Evolutionary conservation across 2,797 vertebrate genomes (phyloP).

Genomic region (Cetoscarus ocellatus): DNA sequence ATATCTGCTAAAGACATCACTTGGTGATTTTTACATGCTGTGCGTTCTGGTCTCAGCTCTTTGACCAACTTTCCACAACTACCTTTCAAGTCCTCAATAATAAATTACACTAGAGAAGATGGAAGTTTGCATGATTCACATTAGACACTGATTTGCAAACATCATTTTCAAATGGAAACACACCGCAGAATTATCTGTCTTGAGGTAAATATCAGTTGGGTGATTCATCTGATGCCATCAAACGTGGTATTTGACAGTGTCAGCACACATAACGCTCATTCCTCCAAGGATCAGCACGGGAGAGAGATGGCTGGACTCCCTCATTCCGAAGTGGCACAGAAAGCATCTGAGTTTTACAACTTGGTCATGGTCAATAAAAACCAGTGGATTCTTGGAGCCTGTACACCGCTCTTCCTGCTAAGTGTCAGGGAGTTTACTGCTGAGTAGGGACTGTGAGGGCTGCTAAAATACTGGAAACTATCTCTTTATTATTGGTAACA

Average conservation of each 20-base stretch:
- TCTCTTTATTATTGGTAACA: constrained; percentile 81
- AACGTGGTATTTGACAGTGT: constrained; percentile 36
- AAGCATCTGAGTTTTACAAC: constrained; percentile 79
- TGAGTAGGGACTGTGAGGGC: constrained; percentile 72
- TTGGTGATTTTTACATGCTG: too few relatives aligned
- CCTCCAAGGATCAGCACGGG: constrained; percentile 59
- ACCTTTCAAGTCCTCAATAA: neutral
- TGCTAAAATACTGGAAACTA: constrained; percentile 79
- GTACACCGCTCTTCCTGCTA: constrained; percentile 61
- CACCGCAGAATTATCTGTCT: constrained; percentile 5
- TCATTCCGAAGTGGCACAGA: constrained; percentile 75
- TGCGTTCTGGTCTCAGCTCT: too few relatives aligned
- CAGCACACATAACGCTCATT: constrained; percentile 55
- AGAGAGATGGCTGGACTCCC: constrained; percentile 64
- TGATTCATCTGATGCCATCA: constrained; percentile 43
- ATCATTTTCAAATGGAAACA: constrained; percentile 4
- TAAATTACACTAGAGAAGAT: neutral
- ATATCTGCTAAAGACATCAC: too few relatives aligned
- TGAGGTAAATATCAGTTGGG: neutral
- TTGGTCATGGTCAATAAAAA: constrained; percentile 79
- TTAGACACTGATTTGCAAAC: constrained; percentile 6
- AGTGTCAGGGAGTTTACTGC: constrained; percentile 81
- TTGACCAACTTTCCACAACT: neutral
- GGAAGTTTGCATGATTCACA: constrained; percentile 9
- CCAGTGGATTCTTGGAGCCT: constrained; percentile 76